Conservation (phyloP, 2,797 vertebrate genomes). For the Darevskia mixta region DNA sequence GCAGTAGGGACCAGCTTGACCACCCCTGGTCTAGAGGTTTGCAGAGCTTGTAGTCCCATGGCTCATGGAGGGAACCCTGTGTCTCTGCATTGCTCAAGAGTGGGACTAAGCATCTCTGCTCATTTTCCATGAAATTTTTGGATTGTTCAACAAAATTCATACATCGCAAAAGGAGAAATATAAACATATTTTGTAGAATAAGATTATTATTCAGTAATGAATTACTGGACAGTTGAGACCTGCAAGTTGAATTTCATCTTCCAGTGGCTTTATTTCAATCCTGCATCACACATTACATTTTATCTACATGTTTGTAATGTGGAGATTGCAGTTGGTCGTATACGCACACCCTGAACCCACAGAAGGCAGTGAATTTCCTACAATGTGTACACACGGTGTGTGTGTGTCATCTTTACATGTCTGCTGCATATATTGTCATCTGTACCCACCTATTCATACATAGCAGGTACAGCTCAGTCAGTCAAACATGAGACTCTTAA, state of each 20-base stretch:
- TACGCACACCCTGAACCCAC: background rate
- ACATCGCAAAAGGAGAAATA: too few relatives aligned
- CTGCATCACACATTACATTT: background rate
- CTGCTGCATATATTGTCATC: background rate
- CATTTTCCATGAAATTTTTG: too few relatives aligned
- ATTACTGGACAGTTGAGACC: background rate
- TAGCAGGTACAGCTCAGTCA: background rate
- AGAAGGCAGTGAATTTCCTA: background rate
- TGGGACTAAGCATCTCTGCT: too few relatives aligned
- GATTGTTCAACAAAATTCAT: too few relatives aligned
- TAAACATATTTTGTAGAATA: background rate
- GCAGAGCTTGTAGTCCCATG: too few relatives aligned
- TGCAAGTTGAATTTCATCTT: background rate
- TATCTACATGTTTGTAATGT: background rate
- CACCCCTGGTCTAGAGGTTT: too few relatives aligned
- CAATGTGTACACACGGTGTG: background rate
- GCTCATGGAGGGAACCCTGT: too few relatives aligned
- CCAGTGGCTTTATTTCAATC: background rate
- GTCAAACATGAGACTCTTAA: too few relatives aligned
- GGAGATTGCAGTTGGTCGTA: background rate
- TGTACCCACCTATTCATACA: background rate
- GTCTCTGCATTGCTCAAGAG: too few relatives aligned
- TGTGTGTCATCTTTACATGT: background rate
- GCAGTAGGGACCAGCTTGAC: too few relatives aligned
- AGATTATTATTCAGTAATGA: background rate